Base-by-base conservation (phyloP, 2,113 vertebrate species). In the Paradoxurus hermaphroditus region DNA sequence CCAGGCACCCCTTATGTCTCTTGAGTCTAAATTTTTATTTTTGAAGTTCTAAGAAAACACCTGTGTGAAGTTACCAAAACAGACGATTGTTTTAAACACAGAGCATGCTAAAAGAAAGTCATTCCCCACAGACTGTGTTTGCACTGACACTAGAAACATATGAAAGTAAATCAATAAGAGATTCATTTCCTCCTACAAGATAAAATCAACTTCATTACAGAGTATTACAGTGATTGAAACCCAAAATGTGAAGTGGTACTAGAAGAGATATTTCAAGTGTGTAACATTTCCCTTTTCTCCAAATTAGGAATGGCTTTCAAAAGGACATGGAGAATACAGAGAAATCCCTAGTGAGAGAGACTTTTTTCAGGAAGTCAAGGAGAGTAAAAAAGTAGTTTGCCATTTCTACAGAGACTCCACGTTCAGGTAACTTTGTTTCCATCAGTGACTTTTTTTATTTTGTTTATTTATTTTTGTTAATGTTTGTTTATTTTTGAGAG, bases 391-490 rank as follows among this genome's bases (percentile, higher is more conserved):
- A 3, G 99, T 99, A 41, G 99, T 99, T 98, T 99, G 99, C 96
- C 99, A 99, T 98, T 99, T 99, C 99, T 99, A 99, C 97, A 99
- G 96, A 99, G 99, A 99, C 90, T 99, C 99, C 41, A 99, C 99
- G 0, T 99, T 99, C 98, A 99, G 99, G 99, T 99, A 98, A 98
- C 95, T 93, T 90, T 51, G 73, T 53, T 95, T 96, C 5, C 65
- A 18, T 36, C 62, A 83, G 19, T 93, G 88, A 56, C 29, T 18
- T 77, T 87, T 46, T 86, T 81, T 59, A 59, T 59, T 59, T 59
- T 59, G 23, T 59, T 59, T 59, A 21, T 56, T 56, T 56, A 23
- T 59, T 59, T 59, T 59, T 59, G 56, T 59, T 59, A 59, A 59
- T 59, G 56, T 59, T 59, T 59, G 56, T 59, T 59, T 59, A 23